These are phyloP conservation scores for Axinella damicornis DNA, from an alignment of 37 sponge, comb jelly and placozoan species.

Conservation along the genomic window DNA sequence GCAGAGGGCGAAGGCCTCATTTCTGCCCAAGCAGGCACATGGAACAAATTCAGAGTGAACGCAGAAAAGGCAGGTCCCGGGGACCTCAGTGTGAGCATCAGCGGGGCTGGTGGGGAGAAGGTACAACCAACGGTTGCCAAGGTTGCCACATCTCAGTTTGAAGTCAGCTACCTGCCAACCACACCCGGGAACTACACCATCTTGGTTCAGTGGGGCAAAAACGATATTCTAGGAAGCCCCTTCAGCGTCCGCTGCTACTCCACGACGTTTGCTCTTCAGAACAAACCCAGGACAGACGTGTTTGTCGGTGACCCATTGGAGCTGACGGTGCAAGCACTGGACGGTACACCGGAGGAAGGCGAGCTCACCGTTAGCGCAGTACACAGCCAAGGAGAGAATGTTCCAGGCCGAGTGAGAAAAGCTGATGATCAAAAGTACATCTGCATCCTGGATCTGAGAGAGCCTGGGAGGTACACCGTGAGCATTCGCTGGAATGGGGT, in stretches of 20 bases:
- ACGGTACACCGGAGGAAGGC: conserved; percentile 3
- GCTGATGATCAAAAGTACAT: conserved; percentile 11
- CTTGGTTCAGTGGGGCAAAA: conserved; percentile 43
- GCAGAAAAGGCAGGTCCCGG: conserved; percentile 36
- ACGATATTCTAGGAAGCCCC: conserved; percentile 64
- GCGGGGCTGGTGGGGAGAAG: conserved; percentile 15
- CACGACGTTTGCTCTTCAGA: background rate
- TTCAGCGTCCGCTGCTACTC: conserved; percentile 59
- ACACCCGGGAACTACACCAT: conserved; percentile 42
- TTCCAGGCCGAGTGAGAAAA: conserved; percentile 11
- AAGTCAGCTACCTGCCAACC: conserved; percentile 51
- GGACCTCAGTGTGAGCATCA: conserved; percentile 42
- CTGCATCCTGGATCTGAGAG: background rate
- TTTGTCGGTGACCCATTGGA: conserved; percentile 22
- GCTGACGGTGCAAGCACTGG: conserved; percentile 20
- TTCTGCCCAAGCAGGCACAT: conserved; percentile 29
- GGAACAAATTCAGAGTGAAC: conserved; percentile 42
- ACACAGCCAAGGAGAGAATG: background rate
- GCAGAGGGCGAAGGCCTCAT: conserved; percentile 76
- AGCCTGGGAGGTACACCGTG: conserved; percentile 63
- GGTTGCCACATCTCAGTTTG: conserved; percentile 12
- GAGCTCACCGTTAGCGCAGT: conserved; percentile 31
- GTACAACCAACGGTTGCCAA: background rate
- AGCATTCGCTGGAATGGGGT: conserved; percentile 52
- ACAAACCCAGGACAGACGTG: background rate